Conservation (phyloP, 2,888 invertebrate species). For the Perdita meconis region DNA sequence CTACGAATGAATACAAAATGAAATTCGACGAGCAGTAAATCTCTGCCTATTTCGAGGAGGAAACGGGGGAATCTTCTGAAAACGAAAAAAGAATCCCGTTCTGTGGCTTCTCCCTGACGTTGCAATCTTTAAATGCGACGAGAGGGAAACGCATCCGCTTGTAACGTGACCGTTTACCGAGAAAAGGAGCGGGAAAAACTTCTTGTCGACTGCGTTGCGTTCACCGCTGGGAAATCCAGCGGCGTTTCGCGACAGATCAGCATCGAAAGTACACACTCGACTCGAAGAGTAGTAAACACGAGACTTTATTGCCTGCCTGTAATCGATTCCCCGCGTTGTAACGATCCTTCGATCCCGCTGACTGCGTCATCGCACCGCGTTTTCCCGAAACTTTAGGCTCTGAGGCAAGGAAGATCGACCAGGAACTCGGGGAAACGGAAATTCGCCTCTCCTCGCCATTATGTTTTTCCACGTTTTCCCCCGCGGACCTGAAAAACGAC, state of each 20-base stretch:
- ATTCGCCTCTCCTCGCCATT: neutral
- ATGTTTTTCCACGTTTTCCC: neutral
- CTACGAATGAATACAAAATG: no score
- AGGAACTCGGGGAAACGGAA: neutral
- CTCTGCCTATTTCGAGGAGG: no score
- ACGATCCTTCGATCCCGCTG: conserved; percentile 2
- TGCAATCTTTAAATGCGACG: neutral
- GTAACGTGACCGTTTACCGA: no score
- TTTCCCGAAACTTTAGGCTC: neutral
- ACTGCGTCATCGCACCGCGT: neutral
- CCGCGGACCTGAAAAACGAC: neutral
- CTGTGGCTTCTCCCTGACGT: no score
- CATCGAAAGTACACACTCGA: conserved; percentile 1
- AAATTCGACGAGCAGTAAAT: no score
- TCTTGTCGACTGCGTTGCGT: neutral
- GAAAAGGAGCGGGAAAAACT: neutral
- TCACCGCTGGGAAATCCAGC: conserved; percentile 20
- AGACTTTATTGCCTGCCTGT: conserved; percentile 24
- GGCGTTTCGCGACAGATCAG: conserved; percentile 19
- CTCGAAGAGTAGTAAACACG: conserved; percentile 31
- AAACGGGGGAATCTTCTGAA: no score
- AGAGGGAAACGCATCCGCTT: neutral
- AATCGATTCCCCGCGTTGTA: conserved; percentile 30
- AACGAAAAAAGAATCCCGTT: no score
- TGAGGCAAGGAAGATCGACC: neutral